Conservation (phyloP, 2,888 invertebrate species). For the Thera obeliscata region DNA sequence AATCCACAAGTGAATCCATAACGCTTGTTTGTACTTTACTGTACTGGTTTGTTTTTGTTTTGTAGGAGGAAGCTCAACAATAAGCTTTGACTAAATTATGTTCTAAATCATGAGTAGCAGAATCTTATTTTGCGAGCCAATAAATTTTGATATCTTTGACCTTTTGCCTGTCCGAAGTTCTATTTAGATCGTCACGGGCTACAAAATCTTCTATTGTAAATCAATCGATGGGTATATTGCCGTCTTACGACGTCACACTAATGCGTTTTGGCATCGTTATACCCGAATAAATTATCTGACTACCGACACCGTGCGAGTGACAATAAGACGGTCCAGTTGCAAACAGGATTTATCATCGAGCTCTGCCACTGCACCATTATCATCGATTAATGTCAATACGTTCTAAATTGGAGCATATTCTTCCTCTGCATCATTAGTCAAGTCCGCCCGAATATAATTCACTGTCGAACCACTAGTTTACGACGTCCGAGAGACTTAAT, state of each 20-base stretch:
- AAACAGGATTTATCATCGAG: conserved; percentile 49
- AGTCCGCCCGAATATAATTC: conserved; percentile 71
- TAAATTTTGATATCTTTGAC: conserved; percentile 37
- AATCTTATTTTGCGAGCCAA: conserved; percentile 30
- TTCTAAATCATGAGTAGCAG: conserved; percentile 12
- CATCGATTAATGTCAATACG: conserved; percentile 70
- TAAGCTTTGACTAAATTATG: conserved; percentile 10
- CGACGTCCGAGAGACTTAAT: conserved; percentile 70
- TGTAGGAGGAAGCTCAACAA: conserved; percentile 25
- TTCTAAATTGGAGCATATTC: conserved; percentile 58
- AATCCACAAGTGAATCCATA: conserved; percentile 11
- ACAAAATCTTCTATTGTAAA: conserved; percentile 46
- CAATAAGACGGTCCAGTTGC: conserved; percentile 50
- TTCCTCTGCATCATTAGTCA: conserved; percentile 66
- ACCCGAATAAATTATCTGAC: conserved; percentile 49
- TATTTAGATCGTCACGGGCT: conserved; percentile 42
- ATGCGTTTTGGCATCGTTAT: conserved; percentile 53
- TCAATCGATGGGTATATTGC: conserved; percentile 50
- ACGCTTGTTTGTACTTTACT: conserved; percentile 25
- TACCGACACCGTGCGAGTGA: conserved; percentile 45
- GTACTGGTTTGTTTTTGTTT: conserved; percentile 26
- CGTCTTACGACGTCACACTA: conserved; percentile 45
- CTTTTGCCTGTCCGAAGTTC: conserved; percentile 32
- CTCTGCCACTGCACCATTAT: conserved; percentile 48
- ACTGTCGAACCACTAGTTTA: conserved; percentile 74